Conservation (phyloP, 2,888 invertebrate species). For the Siphlonurus alternatus region DNA sequence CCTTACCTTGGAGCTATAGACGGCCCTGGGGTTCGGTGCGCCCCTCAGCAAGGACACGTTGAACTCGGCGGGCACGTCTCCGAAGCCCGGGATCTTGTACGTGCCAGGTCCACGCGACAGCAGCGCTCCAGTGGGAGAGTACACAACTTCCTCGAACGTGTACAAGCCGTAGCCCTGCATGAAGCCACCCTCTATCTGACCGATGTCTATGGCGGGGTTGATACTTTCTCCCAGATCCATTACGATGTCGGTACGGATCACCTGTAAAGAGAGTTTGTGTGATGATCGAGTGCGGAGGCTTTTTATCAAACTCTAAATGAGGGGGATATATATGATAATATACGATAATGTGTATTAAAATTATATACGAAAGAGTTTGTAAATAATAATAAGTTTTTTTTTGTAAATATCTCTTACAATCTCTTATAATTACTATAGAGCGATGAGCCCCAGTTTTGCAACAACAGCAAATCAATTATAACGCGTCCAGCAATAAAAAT, state of each 20-base stretch:
- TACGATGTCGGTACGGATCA: constrained; percentile 78
- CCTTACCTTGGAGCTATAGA: constrained; percentile 84
- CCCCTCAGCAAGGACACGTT: constrained; percentile 84
- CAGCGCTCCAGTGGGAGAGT: constrained; percentile 65
- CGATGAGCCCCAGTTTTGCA: no score
- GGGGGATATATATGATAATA: no score
- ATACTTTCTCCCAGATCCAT: constrained; percentile 93
- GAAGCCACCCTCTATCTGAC: constrained; percentile 91
- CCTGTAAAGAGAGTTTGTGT: no score
- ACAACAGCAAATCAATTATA: no score
- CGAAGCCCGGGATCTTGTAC: constrained; percentile 87
- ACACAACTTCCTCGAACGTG: constrained; percentile 76
- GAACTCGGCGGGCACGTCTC: constrained; percentile 80
- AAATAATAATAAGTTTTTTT: no score
- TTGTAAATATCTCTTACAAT: no score
- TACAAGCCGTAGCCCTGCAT: constrained; percentile 89
- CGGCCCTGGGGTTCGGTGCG: constrained; percentile 73
- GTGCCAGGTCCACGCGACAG: constrained; percentile 80
- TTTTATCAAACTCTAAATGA: constrained; percentile 1
- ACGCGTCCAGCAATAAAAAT: no score
- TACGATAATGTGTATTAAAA: no score
- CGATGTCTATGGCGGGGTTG: constrained; percentile 93
- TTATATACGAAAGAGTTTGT: no score
- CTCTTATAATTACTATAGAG: no score
- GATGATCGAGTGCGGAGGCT: no score